Base-by-base conservation (phyloP, 2,797 vertebrate species). In the Coregonus sp. region DNA sequence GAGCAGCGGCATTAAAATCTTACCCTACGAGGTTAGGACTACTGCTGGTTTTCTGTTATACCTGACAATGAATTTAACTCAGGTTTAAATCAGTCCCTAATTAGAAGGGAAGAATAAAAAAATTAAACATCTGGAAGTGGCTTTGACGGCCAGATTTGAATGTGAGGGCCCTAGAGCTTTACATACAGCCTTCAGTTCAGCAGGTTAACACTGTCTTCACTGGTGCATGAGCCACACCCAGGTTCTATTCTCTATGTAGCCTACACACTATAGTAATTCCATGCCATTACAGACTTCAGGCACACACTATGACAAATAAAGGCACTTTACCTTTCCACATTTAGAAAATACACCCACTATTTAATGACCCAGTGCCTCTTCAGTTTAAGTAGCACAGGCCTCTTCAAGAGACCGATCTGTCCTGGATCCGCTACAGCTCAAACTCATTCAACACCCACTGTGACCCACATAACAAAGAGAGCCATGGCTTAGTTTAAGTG, bases 201-300 rank as follows among this genome's bases (percentile, higher is more conserved):
- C 40, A 47, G 40, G 40, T 47, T 47, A 47, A 47, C 9, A 11
- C 40, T 47, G 40, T 47, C 40, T 47, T 47, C 40, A 47, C 40
- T 47, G 40, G 40, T 12, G 9, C 2, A 47, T 47, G 40, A 47
- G 9, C 9, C 40, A 47, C 40, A 47, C 31, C 54, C 76, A 70
- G 75, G 67, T 18, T 72, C 73, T 76, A 76, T 73, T 61, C 63
- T 61, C 78, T 61, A 47, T 50, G 70, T 77, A 75, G 31, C 51
- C 25, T 61, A 37, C 72, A 74, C 52, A 75, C 72, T 47, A 47
- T 12, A 47, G 40, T 47, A 7, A 80, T 51, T 50, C 67, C 78
- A 75, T 59, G 78, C 78, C 76, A 65, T 52, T n/a, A 56, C 54
- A 15, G 37, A 33, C n/a, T 15, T 56, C 61, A 72, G n/a, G 51